A percentile compares a stretch with the other conserved stretches of the same genome.
Conservation (phyloP, 1,140 invertebrate species). For the Eumeta japonica region DNA sequence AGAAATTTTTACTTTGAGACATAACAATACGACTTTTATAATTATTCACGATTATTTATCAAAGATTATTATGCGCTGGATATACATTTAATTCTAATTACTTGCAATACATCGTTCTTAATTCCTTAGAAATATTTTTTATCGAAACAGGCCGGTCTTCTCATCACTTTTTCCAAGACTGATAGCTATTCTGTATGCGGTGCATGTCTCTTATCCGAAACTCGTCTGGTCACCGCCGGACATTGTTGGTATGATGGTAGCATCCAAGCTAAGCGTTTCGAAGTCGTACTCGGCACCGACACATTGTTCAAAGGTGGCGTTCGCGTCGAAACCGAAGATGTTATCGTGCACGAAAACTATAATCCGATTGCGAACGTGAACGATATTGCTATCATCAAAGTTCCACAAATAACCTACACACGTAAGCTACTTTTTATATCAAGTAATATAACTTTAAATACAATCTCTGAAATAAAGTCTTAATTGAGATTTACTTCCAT, state of each 20-base stretch:
- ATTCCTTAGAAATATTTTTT: too few relatives aligned
- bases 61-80: too few relatives aligned
- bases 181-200: constrained; percentile 24
- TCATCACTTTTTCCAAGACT: constrained; percentile 18
- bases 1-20: too few relatives aligned
- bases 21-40: too few relatives aligned
- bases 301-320: background rate
- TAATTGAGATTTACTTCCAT: too few relatives aligned
- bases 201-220: constrained; percentile 18
- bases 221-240: constrained; percentile 23
- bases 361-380: background rate
- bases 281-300: background rate
- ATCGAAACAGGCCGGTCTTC: constrained; percentile 31
- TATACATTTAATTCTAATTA: too few relatives aligned
- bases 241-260: constrained; percentile 23
- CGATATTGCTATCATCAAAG: background rate
- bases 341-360: background rate
- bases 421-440: too few relatives aligned
- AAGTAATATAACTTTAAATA: too few relatives aligned
- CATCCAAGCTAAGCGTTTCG: constrained; percentile 1
- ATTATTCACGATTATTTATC: too few relatives aligned
- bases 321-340: background rate
- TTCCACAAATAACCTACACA: too few relatives aligned
- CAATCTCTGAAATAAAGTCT: too few relatives aligned
- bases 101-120: too few relatives aligned